Evolutionary conservation across 2,888 invertebrate species (phyloP), one percentile per base, ranked within the genome.

Genomic region (Tachina lurida): DNA sequence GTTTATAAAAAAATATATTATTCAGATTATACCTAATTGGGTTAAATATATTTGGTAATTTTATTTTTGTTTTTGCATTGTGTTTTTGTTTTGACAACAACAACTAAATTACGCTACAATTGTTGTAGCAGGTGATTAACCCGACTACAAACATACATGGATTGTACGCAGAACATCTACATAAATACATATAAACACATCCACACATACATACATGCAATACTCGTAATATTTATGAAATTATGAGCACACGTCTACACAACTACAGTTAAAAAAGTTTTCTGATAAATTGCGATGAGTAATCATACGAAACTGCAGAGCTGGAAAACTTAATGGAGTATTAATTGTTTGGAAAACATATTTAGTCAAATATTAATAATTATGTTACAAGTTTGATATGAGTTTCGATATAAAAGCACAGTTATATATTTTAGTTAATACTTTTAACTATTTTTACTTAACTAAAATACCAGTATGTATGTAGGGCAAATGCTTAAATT

Each of bases 81-180:
- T 22, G 22, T 62, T 49, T 45, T 47, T 45, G 31, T 63, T 78
- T 68, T 47, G 39, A 65, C 80, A 58, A 58, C 49, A 80, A 45
- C 41, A 75, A 79, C 71, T 60, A 52, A 80, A 75, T 45, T 70
- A 79, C 56, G 77, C 67, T 73, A 73, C 67, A 84, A 74, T 54
- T 67, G 49, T 47, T 81, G 68, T 43, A 68, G 73, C 82, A 85
- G 85, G 85, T 82, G 81, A 78, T 78, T 85, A 74, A 82, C 77
- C 85, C 65, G 68, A 47, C n/a, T 74, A 68, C 49, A n/a, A n/a
- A n/a, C n/a, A 2, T 31, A 31, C 31, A 31, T 77, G 58, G 68
- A 75, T 65, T 77, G 1, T 22, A 41, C 22, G 58, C 13, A 65
- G 5, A 17, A 47, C 19, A 58, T 62, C 12, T 3, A 45, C 39